A percentile compares a stretch with the other conserved stretches of the same genome.
Evolutionary conservation across 2,113 vertebrate genomes (phyloP).

Genomic region (cat (Felis catus)): F.catus_Fca126_mat1.0 CM031411.1:55837501-55838000

Average conservation of each 20-base stretch:
- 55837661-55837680: background rate
- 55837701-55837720: background rate
- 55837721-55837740: background rate
- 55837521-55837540: background rate
- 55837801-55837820: background rate
- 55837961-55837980: background rate
- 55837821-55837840: background rate
- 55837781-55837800: background rate
- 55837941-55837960: background rate
- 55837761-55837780: background rate
- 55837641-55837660: background rate
- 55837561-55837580: background rate
- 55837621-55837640: background rate
- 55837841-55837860: constrained; percentile 15
- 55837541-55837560: background rate
- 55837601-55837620: background rate
- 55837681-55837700: background rate
- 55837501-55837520: background rate
- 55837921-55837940: background rate
- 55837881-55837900: constrained; percentile 27
- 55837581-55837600: background rate
- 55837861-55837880: background rate
- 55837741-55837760: background rate
- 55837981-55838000: background rate
- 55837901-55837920: background rate